These are phyloP conservation scores for Dicranocentrus wangi DNA, from an alignment of 2,888 invertebrate species.

Conservation along the genomic window DNA sequence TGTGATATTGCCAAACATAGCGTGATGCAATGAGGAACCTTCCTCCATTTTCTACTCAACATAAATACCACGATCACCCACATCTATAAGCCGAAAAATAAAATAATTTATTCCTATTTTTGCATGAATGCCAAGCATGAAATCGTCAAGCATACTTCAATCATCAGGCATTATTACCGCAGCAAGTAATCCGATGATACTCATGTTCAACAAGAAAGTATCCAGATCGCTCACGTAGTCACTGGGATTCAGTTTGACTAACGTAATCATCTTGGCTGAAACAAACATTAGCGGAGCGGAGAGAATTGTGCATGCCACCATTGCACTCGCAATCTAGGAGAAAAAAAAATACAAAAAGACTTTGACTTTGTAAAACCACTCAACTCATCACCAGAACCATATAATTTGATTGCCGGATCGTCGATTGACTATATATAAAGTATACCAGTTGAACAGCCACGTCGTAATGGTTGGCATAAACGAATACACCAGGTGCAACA, in stretches of 20 bases:
- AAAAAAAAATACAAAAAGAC: constrained; percentile 2
- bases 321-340: constrained; percentile 89
- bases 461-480: constrained; percentile 91
- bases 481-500: constrained; percentile 79
- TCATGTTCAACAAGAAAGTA: constrained; percentile 87
- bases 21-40: constrained; percentile 88
- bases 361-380: neutral
- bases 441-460: constrained; percentile 88
- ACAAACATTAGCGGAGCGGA: constrained; percentile 96
- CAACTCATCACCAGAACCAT: constrained; percentile 3
- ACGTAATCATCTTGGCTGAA: constrained; percentile 92
- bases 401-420: no score
- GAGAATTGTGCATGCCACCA: constrained; percentile 95
- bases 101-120: no score
- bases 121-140: no score
- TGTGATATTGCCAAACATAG: constrained; percentile 81
- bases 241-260: constrained; percentile 79
- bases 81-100: constrained; percentile 73
- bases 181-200: constrained; percentile 85
- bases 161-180: constrained; percentile 76
- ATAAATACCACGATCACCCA: constrained; percentile 86
- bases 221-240: constrained; percentile 86
- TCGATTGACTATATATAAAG: neutral
- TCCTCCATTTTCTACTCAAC: constrained; percentile 83
- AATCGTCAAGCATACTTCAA: neutral